These are phyloP conservation scores for Fabriciana adippe DNA, from an alignment of 2,888 invertebrate genomes.

Conservation along the genomic window DNA sequence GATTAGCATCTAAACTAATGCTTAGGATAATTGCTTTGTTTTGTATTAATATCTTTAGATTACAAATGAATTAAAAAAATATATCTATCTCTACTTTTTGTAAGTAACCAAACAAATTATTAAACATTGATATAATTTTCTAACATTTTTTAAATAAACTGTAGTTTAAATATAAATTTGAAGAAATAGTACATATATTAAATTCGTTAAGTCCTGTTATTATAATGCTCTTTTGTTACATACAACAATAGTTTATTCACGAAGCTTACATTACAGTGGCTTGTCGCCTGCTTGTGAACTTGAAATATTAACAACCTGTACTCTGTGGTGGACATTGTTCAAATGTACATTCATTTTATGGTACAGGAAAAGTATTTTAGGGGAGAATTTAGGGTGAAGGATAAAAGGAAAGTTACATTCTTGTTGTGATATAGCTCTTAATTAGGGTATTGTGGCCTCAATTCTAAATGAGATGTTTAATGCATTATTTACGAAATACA, in stretches of 20 bases:
- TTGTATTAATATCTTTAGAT: too few species aligned
- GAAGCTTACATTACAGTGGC: constrained; percentile 22
- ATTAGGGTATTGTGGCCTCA: constrained; percentile 11
- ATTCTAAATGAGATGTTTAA: not conserved
- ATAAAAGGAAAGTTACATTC: constrained; percentile 17
- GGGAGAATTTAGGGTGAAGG: constrained; percentile 4
- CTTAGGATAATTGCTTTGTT: too few species aligned
- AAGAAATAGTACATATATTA: constrained; percentile 1
- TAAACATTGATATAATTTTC: too few species aligned
- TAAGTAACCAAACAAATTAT: too few species aligned
- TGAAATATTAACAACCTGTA: constrained; percentile 33
- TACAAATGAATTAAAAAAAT: too few species aligned
- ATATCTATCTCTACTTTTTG: too few species aligned
- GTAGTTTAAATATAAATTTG: not conserved
- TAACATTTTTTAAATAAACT: too few species aligned
- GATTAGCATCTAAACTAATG: too few species aligned
- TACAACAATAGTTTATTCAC: constrained; percentile 31
- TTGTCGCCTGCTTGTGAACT: constrained; percentile 25
- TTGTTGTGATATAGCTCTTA: constrained; percentile 7
- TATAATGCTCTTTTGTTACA: constrained; percentile 19
- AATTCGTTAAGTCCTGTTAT: constrained; percentile 11
- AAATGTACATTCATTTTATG: constrained; percentile 22
- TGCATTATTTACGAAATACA: not conserved
- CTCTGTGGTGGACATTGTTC: constrained; percentile 22
- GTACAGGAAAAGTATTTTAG: constrained; percentile 26